Evolutionary conservation across 2,888 invertebrate genomes (phyloP).

Genomic region (Rotaria magnacalcarata): DNA sequence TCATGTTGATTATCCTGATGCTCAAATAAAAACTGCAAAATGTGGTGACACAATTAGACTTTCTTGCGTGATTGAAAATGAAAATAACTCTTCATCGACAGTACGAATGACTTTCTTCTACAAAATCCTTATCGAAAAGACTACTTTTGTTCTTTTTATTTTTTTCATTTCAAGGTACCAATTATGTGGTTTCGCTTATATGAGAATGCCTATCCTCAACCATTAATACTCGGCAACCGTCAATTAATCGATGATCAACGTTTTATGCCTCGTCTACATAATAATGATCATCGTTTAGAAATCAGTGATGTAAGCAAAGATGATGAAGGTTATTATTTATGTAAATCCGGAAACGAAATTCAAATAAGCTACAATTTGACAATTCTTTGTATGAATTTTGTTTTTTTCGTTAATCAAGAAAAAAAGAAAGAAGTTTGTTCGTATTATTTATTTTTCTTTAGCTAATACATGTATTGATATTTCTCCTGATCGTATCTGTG

Average conservation of each 20-base stretch:
- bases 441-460: neutral
- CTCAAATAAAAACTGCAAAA: neutral
- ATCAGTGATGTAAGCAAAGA: neutral
- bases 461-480: constrained; percentile 30
- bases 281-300: neutral
- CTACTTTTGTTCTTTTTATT: too few relatives aligned
- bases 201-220: constrained; percentile 31
- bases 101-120: neutral
- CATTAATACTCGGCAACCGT: constrained; percentile 13
- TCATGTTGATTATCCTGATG: neutral
- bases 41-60: neutral
- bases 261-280: neutral
- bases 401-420: too few relatives aligned
- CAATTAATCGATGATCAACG: constrained; percentile 35
- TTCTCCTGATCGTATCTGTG: neutral
- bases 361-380: constrained; percentile 1
- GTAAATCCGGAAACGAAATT: neutral
- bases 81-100: neutral
- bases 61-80: neutral
- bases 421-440: too few relatives aligned
- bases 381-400: neutral
- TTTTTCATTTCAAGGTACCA: too few relatives aligned
- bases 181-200: constrained; percentile 1
- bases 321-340: constrained; percentile 30
- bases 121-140: neutral